These are phyloP conservation scores for Oscheius sp. DNA, from an alignment of 2,888 invertebrate species.

Conservation along the genomic window DNA sequence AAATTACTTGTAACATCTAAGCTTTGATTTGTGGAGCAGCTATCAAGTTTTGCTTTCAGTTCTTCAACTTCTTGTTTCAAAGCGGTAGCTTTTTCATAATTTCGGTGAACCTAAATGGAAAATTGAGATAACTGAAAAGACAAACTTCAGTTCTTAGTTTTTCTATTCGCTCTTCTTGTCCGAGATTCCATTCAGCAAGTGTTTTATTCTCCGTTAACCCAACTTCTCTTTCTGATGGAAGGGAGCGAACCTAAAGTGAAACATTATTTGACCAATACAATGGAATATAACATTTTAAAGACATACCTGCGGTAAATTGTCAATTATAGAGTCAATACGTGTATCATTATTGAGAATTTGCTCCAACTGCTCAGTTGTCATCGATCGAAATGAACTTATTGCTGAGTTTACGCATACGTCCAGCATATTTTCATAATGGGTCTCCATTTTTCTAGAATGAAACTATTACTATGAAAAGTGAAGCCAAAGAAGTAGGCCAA, in stretches of 20 bases:
- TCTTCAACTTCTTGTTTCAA: constrained; percentile 77
- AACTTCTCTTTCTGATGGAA: constrained; percentile 83
- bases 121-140: background rate
- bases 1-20: constrained; percentile 87
- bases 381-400: constrained; percentile 34
- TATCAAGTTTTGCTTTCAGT: constrained; percentile 79
- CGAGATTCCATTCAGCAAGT: constrained; percentile 88
- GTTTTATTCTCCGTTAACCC: constrained; percentile 87
- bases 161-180: constrained; percentile 83
- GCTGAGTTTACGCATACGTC: constrained; percentile 27
- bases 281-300: background rate
- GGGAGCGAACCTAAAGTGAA: constrained; percentile 79
- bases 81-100: constrained; percentile 72
- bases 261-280: background rate
- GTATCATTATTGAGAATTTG: constrained; percentile 56
- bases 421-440: constrained; percentile 12
- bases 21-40: constrained; percentile 78
- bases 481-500: background rate
- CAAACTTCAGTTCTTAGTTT: constrained; percentile 78
- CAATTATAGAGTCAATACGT: constrained; percentile 54
- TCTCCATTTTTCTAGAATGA: background rate
- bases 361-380: constrained; percentile 62
- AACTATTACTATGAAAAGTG: background rate
- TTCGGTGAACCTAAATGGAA: constrained; percentile 71
- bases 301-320: constrained; percentile 61